Conservation (phyloP, 2,797 vertebrate species). For the Euthynnus affinis region DNA sequence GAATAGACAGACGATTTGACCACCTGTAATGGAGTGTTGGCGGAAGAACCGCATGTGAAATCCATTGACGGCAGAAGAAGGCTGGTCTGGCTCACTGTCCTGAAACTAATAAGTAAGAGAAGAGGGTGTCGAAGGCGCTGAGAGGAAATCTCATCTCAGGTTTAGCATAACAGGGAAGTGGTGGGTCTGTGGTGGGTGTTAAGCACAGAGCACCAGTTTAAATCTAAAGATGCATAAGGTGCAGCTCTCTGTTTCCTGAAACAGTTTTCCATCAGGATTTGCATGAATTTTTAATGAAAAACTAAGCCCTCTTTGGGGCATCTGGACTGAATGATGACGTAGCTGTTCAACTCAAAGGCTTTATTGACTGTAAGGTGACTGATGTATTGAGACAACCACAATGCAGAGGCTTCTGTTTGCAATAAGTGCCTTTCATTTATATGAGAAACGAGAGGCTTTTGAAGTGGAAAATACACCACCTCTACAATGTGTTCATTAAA, state of each 20-base stretch:
- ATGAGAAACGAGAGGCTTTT: slow-evolving; percentile 78
- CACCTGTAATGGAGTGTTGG: slow-evolving; percentile 73
- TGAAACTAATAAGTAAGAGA: slow-evolving; percentile 46
- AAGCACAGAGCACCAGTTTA: slow-evolving; percentile 27
- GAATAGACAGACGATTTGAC: slow-evolving; percentile 60
- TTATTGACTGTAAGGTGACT: slow-evolving; percentile 65
- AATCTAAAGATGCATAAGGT: slow-evolving; percentile 21
- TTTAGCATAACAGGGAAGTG: slow-evolving; percentile 41
- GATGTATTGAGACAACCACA: slow-evolving; percentile 65
- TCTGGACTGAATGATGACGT: slow-evolving; percentile 71
- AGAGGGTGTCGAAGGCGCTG: slow-evolving; percentile 45
- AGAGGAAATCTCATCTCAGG: slow-evolving; percentile 54
- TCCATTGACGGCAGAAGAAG: slow-evolving; percentile 52
- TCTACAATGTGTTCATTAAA: slow-evolving; percentile 81
- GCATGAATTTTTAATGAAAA: slow-evolving; percentile 46
- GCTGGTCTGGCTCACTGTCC: slow-evolving; percentile 47
- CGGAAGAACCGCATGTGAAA: slow-evolving; percentile 64
- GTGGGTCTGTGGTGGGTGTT: slow-evolving; percentile 55
- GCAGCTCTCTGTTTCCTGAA: slow-evolving; percentile 4
- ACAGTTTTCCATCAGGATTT: slow-evolving; percentile 11
- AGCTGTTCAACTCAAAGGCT: slow-evolving; percentile 49
- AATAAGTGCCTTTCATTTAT: slow-evolving; percentile 79
- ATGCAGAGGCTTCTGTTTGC: slow-evolving; percentile 77
- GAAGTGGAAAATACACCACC: slow-evolving; percentile 76
- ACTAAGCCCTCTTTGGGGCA: slow-evolving; percentile 19